Base-by-base conservation (phyloP, 2,797 vertebrate genomes). In the Aldrovandia affinis region DNA sequence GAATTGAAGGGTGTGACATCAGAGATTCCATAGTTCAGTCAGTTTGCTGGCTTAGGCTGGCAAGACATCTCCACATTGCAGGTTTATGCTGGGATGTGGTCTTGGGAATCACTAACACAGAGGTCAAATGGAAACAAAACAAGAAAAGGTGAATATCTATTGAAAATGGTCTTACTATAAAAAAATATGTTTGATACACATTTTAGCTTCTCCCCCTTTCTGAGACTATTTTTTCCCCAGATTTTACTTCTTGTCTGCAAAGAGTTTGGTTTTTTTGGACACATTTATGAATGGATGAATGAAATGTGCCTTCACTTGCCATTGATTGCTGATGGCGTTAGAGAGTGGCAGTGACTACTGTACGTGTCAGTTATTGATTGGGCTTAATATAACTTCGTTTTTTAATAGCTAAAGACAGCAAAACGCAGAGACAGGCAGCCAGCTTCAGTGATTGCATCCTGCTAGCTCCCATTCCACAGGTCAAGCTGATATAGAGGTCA, bases 341-440 rank as follows among this genome's bases (percentile, higher is more conserved):
- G 42, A n/a, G 18, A 75, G 42, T 44, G 70, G 70, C 39, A 75
- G 70, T 47, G 22, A 47, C 39, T 25, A 77, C 73, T 25, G 73
- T n/a, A 70, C 25, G 9, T 77, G 73, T 77, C 73, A 12, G 39
- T n/a, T 77, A 77, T 77, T 47, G 73, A 77, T 22, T 15, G 73
- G 73, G 42, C 22, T 47, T 44, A 25, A 44, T n/a, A 77, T 47
- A 44, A 47, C 42, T 77, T 77, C 73, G 10, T 7, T 22, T 77
- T 57, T 77, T 77, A 77, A 77, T 77, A 77, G 73, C 73, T 77
- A 77, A 47, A 77, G 39, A 77, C 73, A 47, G 39, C 73, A 61
- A 14, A 42, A 42, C 22, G 8, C 36, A 77, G 1, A n/a, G 73
- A 44, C 73, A 25, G 73, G 7, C 36, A 20, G 33, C 22, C 73